Evolutionary conservation across 2,888 invertebrate genomes (phyloP).

Genomic region (Podotricha telesiphe): DNA sequence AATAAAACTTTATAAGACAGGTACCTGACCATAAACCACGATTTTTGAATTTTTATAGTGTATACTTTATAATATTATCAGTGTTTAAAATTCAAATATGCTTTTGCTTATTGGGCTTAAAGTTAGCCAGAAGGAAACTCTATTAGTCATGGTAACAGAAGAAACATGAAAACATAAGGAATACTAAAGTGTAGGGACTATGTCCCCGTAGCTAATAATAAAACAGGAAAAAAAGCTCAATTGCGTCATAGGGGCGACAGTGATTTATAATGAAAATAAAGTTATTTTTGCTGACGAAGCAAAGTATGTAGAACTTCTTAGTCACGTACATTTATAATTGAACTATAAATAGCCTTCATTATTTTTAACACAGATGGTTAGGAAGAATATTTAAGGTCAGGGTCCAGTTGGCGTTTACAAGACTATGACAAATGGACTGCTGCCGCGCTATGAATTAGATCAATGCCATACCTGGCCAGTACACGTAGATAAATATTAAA

Average conservation of each 20-base stretch:
- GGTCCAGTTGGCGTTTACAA: conserved; percentile 9
- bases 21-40: no score
- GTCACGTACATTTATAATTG: conserved; percentile 18
- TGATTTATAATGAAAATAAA: conserved; percentile 6
- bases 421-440: conserved; percentile 18
- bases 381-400: conserved; percentile 9
- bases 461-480: conserved; percentile 10
- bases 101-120: no score
- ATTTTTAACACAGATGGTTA: neutral
- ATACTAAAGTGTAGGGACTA: no score
- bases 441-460: conserved; percentile 8
- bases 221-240: neutral
- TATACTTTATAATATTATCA: no score
- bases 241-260: neutral
- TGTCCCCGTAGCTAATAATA: neutral
- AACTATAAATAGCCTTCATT: neutral
- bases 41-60: no score
- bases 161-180: no score
- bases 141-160: no score
- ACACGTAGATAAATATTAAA: conserved; percentile 4
- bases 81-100: no score
- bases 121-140: no score
- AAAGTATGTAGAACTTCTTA: conserved; percentile 25
- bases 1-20: no score
- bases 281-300: conserved; percentile 50